These are phyloP conservation scores for Cephus nigrinus DNA, from an alignment of 2,888 invertebrate genomes.

Conservation along the genomic window DNA sequence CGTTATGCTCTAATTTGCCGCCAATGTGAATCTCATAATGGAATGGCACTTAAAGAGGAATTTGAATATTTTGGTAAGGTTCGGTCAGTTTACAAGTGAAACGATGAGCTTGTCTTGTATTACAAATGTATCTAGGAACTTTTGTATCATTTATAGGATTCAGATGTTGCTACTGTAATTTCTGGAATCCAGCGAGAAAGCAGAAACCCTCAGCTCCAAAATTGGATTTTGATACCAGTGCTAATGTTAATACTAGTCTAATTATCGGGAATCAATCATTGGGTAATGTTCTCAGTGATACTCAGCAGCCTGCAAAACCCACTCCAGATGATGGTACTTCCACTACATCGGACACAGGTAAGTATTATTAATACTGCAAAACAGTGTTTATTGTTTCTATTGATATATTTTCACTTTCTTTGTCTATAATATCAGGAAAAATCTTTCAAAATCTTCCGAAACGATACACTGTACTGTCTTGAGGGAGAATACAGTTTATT, in stretches of 20 bases:
- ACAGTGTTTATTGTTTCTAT: neutral
- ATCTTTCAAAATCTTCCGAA: neutral
- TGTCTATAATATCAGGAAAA: neutral
- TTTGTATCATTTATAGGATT: conserved; percentile 72
- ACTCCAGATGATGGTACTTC: neutral
- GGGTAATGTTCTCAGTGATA: neutral
- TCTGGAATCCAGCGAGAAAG: conserved; percentile 89
- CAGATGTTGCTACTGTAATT: conserved; percentile 90
- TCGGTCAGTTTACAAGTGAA: neutral
- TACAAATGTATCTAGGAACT: neutral
- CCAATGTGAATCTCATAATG: conserved; percentile 93
- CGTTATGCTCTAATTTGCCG: conserved; percentile 95
- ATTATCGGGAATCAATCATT: neutral
- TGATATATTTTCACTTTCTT: neutral
- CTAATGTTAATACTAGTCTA: neutral
- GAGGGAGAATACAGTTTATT: neutral
- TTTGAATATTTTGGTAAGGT: conserved; percentile 73
- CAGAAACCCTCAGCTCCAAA: conserved; percentile 83
- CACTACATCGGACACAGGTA: conserved; percentile 50
- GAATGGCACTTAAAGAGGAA: conserved; percentile 81
- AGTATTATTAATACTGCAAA: neutral
- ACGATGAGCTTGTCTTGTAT: neutral
- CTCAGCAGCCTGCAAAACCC: neutral
- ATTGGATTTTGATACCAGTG: conserved; percentile 54
- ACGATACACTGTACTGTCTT: neutral